phyloP scores from a whole-genome alignment of 2,888 invertebrate genomes.

The Tachystola acroxantha region DNA sequence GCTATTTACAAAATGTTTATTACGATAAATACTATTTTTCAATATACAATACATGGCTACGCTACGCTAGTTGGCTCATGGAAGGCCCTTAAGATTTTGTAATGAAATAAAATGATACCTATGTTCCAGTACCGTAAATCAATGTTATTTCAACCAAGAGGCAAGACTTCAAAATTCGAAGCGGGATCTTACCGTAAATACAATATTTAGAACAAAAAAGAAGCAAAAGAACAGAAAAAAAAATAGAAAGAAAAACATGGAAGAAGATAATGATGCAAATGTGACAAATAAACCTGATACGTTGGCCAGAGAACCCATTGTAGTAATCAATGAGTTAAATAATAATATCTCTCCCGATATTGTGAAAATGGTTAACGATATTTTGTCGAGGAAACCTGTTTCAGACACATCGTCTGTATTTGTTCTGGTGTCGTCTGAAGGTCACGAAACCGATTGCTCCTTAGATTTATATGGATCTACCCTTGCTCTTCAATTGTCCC shows the following conservation, averaged over 20 bases:
- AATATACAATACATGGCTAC: too few species aligned
- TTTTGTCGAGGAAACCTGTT: slow-evolving; percentile 22
- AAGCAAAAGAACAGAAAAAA: slow-evolving; percentile 5
- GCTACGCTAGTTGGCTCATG: too few species aligned
- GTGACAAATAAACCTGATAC: background rate
- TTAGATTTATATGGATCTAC: slow-evolving; percentile 20
- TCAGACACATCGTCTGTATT: slow-evolving; percentile 27
- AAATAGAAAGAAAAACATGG: background rate
- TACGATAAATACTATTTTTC: too few species aligned
- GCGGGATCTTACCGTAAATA: background rate
- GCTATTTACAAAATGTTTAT: too few species aligned
- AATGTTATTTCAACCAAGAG: background rate
- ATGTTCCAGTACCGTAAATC: too few species aligned
- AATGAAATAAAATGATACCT: too few species aligned
- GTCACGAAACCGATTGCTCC: background rate
- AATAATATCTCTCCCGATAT: slow-evolving; percentile 16
- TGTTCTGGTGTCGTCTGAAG: slow-evolving; percentile 30
- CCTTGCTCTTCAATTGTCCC: slow-evolving; percentile 30
- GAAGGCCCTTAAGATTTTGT: too few species aligned
- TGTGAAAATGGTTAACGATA: slow-evolving; percentile 24
- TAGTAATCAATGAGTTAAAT: background rate
- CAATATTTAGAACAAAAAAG: background rate
- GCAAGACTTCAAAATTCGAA: background rate
- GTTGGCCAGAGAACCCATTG: background rate
- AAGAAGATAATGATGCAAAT: background rate